These are phyloP conservation scores for Hanleya hanleyi DNA, from an alignment of 2,888 invertebrate species.

Conservation along the genomic window DNA sequence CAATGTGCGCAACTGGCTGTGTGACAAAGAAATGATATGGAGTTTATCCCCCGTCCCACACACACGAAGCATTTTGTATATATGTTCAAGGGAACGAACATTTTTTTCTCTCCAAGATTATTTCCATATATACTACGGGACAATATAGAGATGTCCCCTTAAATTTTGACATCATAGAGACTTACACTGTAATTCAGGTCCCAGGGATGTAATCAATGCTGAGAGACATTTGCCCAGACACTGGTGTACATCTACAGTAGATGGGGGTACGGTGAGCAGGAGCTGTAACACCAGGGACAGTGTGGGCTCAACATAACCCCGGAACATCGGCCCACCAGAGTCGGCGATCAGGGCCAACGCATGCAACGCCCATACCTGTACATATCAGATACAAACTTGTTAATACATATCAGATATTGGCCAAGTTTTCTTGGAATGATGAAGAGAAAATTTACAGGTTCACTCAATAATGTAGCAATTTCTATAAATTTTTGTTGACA, in stretches of 20 bases:
- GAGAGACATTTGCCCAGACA: slow-evolving; percentile 94
- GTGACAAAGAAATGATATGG: too few relatives aligned
- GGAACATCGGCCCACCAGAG: slow-evolving; percentile 99
- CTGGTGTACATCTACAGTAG: slow-evolving; percentile 90
- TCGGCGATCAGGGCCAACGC: slow-evolving; percentile 96
- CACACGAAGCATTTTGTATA: too few relatives aligned
- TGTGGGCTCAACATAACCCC: slow-evolving; percentile 96
- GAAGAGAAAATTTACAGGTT: not conserved
- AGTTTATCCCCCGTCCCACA: too few relatives aligned
- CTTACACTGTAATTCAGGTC: slow-evolving; percentile 94
- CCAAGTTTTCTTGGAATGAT: not conserved
- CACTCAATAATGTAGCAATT: not conserved
- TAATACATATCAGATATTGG: too few relatives aligned
- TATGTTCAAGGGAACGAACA: too few relatives aligned
- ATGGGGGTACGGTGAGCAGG: slow-evolving; percentile 90
- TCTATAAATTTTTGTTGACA: too few relatives aligned
- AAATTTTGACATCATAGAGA: too few relatives aligned
- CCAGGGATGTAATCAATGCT: slow-evolving; percentile 97
- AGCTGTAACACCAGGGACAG: slow-evolving; percentile 92
- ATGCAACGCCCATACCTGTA: slow-evolving; percentile 95
- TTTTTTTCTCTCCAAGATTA: too few relatives aligned
- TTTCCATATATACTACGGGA: too few relatives aligned
- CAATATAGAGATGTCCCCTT: too few relatives aligned
- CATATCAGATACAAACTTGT: slow-evolving; percentile 1
- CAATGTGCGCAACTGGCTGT: too few relatives aligned